phyloP scores from a whole-genome alignment of 2,888 invertebrate species.

The Exocentrus adspersus region DNA sequence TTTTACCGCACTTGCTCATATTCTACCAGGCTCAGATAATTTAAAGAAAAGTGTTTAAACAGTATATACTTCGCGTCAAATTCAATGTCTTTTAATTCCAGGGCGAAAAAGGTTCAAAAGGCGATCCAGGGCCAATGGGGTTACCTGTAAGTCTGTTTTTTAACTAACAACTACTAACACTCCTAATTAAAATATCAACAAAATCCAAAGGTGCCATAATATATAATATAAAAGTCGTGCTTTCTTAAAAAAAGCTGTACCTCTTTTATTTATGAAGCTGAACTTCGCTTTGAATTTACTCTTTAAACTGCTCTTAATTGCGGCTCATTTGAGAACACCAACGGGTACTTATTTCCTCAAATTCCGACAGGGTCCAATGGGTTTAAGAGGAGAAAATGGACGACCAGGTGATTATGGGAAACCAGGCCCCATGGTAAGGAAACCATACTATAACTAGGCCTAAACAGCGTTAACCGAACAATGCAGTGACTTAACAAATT shows the following conservation, averaged over 20 bases:
- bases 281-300: too few relatives aligned
- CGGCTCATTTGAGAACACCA: too few relatives aligned
- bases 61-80: too few relatives aligned
- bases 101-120: conserved; percentile 85
- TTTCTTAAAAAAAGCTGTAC: too few relatives aligned
- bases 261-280: too few relatives aligned
- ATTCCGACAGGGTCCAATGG: conserved; percentile 78
- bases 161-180: not conserved
- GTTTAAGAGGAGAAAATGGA: conserved; percentile 79
- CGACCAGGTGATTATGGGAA: conserved; percentile 78
- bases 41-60: too few relatives aligned
- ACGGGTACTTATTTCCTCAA: not conserved
- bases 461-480: conserved; percentile 57
- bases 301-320: not conserved
- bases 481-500: conserved; percentile 61
- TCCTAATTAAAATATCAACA: too few relatives aligned
- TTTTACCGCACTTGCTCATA: too few relatives aligned
- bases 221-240: too few relatives aligned
- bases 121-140: conserved; percentile 94
- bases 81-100: conserved; percentile 60
- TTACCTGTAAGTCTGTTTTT: conserved; percentile 80
- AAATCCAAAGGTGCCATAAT: too few relatives aligned
- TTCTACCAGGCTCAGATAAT: too few relatives aligned
- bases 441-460: conserved; percentile 58
- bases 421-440: conserved; percentile 82